Conservation (phyloP, 2,113 vertebrate genomes). For the Cricetomys ansorgei region DNA sequence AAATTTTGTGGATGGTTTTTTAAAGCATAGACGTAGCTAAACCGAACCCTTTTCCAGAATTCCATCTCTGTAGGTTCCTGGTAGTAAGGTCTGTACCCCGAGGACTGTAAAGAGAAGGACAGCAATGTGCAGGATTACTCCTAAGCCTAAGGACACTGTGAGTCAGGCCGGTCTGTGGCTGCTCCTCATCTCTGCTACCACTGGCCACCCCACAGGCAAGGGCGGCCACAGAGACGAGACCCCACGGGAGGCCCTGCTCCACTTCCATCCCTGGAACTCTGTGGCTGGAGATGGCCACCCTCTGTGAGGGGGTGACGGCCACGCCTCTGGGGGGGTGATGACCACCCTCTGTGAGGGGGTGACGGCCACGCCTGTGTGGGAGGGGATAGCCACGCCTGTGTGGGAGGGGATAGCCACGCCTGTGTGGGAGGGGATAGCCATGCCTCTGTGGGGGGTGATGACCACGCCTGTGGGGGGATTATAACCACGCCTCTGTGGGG, state of each 20-base stretch:
- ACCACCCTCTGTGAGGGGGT: too few relatives aligned
- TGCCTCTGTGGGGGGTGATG: too few relatives aligned
- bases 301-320: too few relatives aligned
- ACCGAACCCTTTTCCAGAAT: neutral
- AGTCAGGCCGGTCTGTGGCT: neutral
- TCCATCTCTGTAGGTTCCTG: neutral
- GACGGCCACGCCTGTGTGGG: too few relatives aligned
- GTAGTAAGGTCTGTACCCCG: neutral
- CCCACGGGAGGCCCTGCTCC: neutral
- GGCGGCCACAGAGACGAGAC: neutral
- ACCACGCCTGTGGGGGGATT: too few relatives aligned
- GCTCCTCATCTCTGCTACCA: neutral
- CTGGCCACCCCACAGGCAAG: neutral
- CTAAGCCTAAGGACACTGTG: neutral
- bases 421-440: too few relatives aligned
- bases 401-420: too few relatives aligned
- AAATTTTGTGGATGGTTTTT: neutral
- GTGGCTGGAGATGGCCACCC: too few relatives aligned
- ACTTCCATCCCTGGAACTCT: neutral
- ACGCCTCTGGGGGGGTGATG: too few relatives aligned
- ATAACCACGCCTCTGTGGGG: too few relatives aligned
- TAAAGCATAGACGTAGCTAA: neutral
- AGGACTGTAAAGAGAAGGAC: neutral
- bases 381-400: too few relatives aligned
- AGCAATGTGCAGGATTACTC: neutral